Evolutionary conservation across 2,888 invertebrate species (phyloP).

Genomic region (Parnassius mnemosyne): DNA sequence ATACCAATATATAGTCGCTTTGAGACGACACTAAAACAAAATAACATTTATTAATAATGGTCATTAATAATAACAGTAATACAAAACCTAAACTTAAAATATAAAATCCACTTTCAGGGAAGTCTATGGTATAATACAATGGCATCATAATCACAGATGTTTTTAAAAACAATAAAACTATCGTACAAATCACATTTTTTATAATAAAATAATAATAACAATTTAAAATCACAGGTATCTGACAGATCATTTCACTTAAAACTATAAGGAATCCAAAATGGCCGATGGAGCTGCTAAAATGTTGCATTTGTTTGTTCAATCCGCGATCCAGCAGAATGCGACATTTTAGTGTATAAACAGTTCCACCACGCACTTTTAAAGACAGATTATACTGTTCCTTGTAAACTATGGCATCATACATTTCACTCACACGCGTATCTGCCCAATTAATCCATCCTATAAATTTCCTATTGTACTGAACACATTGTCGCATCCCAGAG

Average conservation of each 20-base stretch:
- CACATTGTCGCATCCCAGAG: constrained; percentile 35
- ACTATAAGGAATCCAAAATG: constrained; percentile 53
- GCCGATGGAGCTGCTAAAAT: constrained; percentile 35
- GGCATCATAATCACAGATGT: constrained; percentile 73
- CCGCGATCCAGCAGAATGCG: constrained; percentile 23
- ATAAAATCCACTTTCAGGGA: constrained; percentile 57
- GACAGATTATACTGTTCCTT: constrained; percentile 18
- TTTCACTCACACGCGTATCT: constrained; percentile 19
- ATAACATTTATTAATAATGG: constrained; percentile 31
- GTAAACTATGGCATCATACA: constrained; percentile 33
- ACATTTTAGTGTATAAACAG: constrained; percentile 35
- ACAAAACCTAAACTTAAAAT: constrained; percentile 53
- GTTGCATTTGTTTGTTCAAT: constrained; percentile 20
- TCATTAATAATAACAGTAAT: constrained; percentile 37
- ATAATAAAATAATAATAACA: constrained; percentile 63
- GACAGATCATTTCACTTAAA: constrained; percentile 62
- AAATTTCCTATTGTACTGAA: constrained; percentile 33
- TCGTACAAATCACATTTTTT: constrained; percentile 62
- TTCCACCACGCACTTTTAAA: constrained; percentile 23
- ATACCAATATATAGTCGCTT: constrained; percentile 25
- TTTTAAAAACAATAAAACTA: constrained; percentile 60
- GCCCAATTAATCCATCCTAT: constrained; percentile 27
- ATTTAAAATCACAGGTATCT: constrained; percentile 70
- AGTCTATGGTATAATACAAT: constrained; percentile 51
- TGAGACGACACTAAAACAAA: constrained; percentile 26